phyloP scores from a whole-genome alignment of 2,888 invertebrate species.

The Pterobdella sp. region DNA sequence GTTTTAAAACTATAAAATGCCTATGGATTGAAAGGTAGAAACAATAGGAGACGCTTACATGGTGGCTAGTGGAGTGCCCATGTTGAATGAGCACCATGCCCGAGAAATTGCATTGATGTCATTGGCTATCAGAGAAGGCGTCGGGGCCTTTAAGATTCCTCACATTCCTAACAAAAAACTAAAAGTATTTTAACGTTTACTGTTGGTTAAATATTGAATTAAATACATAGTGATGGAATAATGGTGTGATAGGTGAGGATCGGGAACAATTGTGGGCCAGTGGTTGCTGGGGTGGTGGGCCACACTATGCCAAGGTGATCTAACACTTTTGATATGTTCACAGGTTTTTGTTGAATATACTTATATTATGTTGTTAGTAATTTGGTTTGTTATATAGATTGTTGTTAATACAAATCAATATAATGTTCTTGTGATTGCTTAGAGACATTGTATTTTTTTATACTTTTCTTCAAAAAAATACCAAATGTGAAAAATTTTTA shows the following conservation, averaged over 20 bases:
- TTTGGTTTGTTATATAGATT: not conserved
- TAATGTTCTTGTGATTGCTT: no score
- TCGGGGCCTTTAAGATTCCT: conserved; percentile 40
- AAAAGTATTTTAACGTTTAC: conserved; percentile 30
- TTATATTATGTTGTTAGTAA: not conserved
- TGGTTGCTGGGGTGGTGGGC: conserved; percentile 43
- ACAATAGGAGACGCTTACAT: conserved; percentile 39
- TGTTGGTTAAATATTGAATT: not conserved
- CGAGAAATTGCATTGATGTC: conserved; percentile 38
- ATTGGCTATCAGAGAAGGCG: conserved; percentile 34
- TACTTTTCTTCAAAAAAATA: no score
- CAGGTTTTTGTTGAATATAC: not conserved
- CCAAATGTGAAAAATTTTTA: no score
- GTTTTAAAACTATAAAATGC: not conserved
- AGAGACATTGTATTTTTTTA: no score
- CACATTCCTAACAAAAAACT: conserved; percentile 43
- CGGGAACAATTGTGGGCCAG: conserved; percentile 46
- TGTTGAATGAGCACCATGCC: conserved; percentile 34
- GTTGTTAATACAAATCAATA: no score
- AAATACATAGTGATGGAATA: not conserved
- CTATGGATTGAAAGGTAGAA: conserved; percentile 65
- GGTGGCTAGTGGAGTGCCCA: conserved; percentile 39
- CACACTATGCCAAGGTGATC: conserved; percentile 28
- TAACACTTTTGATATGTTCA: not conserved
- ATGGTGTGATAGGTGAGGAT: conserved; percentile 38